Base-by-base conservation (phyloP, 1,140 invertebrate genomes). In the Heliconius congener region DNA sequence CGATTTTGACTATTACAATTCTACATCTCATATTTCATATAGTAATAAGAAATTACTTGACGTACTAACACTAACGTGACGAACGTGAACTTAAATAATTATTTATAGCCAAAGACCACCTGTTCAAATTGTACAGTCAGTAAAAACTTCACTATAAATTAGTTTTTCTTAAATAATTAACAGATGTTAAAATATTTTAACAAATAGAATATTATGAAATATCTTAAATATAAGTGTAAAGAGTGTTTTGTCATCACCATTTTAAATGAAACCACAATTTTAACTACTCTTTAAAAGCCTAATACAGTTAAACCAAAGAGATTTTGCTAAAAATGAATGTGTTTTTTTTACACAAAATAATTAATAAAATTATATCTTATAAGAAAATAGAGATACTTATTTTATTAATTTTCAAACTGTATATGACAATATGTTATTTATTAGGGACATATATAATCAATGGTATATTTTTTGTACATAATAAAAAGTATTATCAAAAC, bases 41-140 rank as follows among this genome's bases (percentile, higher is more conserved):
- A 16, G 27, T 16, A 66, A 66, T 27, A 66, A 30, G 60, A 66
- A 66, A 30, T 30, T 16, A 66, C 27, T 66, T 9, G 23, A 27
- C 11, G 4, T 66, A 9, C 60, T 30, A 30, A 66, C 60, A 66
- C 16, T 66, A 16, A 30, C 60, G 27, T 66, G 60, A 30, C 23
- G 5, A 66, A 27, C 16, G 27, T 66, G 60, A 66, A 66, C 30
- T 66, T 66, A 66, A 66, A 66, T 66, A 66, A 66, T 66, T 66
- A 66, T 66, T 13, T 66, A 30, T 27, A 66, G 3, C 60, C n/a
- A 11, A 60, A 60, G 2, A 60, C 13, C 60, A 66, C 27, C 27
- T 66, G 60, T 66, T 66, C 13, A 66, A 66, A 66, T 16, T 66
- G 23, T 16, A 66, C 0, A 66, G 2, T 27, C 23, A 30, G 55